Evolutionary conservation across 2,888 invertebrate genomes (phyloP).

Genomic region (Stenichneumon culpator): DNA sequence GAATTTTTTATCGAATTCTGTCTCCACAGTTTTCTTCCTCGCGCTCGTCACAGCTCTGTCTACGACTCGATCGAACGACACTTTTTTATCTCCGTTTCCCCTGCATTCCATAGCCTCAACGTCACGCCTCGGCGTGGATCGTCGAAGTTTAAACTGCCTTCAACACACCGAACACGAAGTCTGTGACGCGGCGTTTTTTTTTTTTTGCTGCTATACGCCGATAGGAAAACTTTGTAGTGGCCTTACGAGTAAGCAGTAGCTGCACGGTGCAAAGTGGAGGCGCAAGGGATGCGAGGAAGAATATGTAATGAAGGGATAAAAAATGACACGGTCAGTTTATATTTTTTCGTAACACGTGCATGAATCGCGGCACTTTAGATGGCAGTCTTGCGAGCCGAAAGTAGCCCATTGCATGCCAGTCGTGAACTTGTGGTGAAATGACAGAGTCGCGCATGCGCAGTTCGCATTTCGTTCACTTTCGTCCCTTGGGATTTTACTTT

Average conservation of each 20-base stretch:
- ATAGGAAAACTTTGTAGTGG: conserved; percentile 53
- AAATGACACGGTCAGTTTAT: neutral
- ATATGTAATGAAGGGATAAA: neutral
- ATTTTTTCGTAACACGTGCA: too few species aligned
- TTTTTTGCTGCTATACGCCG: neutral
- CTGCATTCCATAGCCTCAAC: neutral
- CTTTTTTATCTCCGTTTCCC: conserved; percentile 16
- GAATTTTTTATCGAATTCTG: conserved; percentile 35
- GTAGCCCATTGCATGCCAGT: too few species aligned
- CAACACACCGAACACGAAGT: conserved; percentile 15
- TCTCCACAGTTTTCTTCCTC: conserved; percentile 3
- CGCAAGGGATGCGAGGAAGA: neutral
- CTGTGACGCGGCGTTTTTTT: neutral
- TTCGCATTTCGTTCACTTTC: too few species aligned
- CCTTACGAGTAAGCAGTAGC: conserved; percentile 17
- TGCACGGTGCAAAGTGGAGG: neutral
- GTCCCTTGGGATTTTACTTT: too few species aligned
- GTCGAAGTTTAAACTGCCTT: conserved; percentile 43
- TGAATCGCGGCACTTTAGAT: too few species aligned
- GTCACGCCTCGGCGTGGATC: conserved; percentile 37
- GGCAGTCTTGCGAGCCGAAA: too few species aligned
- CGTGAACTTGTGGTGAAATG: too few species aligned
- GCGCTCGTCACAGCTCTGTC: conserved; percentile 24
- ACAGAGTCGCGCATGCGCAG: too few species aligned
- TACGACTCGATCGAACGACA: conserved; percentile 37